Evolutionary conservation across 2,113 vertebrate species (phyloP).

Genomic region (Nesogale talazaci): DNA sequence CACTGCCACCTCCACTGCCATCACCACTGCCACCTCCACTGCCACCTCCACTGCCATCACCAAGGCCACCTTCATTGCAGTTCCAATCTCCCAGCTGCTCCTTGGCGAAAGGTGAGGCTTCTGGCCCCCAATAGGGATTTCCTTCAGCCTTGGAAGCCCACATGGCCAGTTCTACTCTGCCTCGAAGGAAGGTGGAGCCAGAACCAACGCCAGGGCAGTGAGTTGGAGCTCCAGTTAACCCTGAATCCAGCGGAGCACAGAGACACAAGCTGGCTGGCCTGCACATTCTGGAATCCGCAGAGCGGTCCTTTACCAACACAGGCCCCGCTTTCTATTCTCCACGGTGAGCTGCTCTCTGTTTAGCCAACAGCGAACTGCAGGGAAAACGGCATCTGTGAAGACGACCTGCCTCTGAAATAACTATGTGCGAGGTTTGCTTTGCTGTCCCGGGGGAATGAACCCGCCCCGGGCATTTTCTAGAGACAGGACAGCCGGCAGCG

Average conservation of each 20-base stretch:
- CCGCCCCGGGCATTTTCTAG: background rate
- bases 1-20: no score
- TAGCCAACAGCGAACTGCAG: background rate
- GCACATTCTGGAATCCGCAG: background rate
- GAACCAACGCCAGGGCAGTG: no score
- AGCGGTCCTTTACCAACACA: background rate
- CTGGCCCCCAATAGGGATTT: no score
- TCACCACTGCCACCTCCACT: no score
- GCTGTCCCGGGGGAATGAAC: background rate
- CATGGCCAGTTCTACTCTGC: no score
- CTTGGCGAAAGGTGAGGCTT: no score
- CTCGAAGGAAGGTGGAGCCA: no score
- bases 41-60: no score
- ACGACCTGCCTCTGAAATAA: background rate
- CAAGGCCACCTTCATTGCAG: no score
- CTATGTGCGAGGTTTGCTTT: background rate
- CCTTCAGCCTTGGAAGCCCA: no score
- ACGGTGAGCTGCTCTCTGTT: background rate
- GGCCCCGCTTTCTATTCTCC: background rate
- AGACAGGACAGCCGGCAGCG: background rate
- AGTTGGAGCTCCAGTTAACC: no score
- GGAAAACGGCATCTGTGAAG: background rate
- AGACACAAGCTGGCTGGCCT: accelerated
- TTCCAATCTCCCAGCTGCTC: background rate
- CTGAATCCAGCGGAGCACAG: background rate